Evolutionary conservation across 1,140 invertebrate species (phyloP).

Genomic region (Nasonia giraulti): DNA sequence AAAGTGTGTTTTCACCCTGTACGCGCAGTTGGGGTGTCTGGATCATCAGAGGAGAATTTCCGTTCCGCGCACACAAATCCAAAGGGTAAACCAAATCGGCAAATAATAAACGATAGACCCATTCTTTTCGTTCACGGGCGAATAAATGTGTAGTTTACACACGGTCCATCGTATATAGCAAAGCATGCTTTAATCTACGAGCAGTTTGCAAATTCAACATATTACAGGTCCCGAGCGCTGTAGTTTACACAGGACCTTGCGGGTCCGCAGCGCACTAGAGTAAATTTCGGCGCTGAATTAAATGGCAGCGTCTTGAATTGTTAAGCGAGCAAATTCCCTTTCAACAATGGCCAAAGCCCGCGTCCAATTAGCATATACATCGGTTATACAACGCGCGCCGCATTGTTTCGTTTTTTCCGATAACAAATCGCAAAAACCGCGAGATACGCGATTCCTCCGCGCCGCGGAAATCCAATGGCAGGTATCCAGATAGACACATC

Average conservation of each 20-base stretch:
- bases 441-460: background rate
- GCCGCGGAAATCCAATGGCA: slow-evolving; percentile 16
- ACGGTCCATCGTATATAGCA: background rate
- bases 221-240: background rate
- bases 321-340: background rate
- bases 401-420: no score
- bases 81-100: no score
- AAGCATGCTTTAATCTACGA: background rate
- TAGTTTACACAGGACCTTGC: background rate
- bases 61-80: no score
- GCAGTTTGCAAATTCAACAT: background rate
- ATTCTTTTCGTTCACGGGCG: background rate
- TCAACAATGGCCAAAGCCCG: no score
- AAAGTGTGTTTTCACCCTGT: no score
- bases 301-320: background rate
- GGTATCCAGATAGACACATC: no score
- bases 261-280: background rate
- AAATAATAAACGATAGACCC: background rate
- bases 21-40: no score
- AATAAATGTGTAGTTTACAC: no score
- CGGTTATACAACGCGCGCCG: no score
- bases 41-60: no score
- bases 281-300: background rate
- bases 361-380: no score
- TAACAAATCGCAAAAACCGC: no score